These are phyloP conservation scores for Parambassis ranga DNA, from an alignment of 2,797 vertebrate species.

Conservation along the genomic window DNA sequence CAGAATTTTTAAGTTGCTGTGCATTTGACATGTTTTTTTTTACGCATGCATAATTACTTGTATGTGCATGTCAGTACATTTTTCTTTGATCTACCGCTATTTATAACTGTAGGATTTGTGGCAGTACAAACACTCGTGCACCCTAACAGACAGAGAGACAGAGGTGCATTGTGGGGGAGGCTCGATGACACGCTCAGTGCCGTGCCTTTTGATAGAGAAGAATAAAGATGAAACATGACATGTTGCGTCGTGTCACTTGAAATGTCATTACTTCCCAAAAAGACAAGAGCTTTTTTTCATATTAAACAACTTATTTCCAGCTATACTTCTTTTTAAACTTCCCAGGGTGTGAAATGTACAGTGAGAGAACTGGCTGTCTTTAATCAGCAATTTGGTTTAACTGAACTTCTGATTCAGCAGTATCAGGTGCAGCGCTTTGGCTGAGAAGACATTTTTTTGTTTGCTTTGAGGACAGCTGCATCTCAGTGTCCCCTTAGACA, in stretches of 20 bases:
- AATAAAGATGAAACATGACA: constrained; percentile 31
- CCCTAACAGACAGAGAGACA: constrained; percentile 32
- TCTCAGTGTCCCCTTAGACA: constrained; percentile 2
- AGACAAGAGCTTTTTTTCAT: neutral
- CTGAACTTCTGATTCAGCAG: constrained; percentile 38
- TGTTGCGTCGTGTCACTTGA: constrained; percentile 2
- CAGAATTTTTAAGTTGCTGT: constrained; percentile 4
- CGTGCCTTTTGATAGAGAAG: constrained; percentile 11
- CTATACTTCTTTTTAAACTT: neutral
- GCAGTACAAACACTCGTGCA: constrained; percentile 19
- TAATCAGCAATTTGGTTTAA: constrained; percentile 27
- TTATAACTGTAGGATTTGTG: constrained; percentile 65
- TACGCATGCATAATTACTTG: constrained; percentile 6
- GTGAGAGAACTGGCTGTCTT: constrained; percentile 4
- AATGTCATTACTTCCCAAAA: constrained; percentile 16
- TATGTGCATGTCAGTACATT: neutral
- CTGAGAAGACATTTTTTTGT: neutral
- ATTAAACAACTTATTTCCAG: neutral
- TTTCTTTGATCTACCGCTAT: constrained; percentile 68
- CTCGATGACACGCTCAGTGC: constrained; percentile 6
- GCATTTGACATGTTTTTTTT: neutral
- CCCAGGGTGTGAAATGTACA: neutral
- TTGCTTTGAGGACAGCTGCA: constrained; percentile 13
- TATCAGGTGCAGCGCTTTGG: constrained; percentile 24
- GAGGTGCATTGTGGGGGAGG: constrained; percentile 57